phyloP scores from a whole-genome alignment of 2,113 vertebrate genomes.

The Puntigrus tetrazona region DNA sequence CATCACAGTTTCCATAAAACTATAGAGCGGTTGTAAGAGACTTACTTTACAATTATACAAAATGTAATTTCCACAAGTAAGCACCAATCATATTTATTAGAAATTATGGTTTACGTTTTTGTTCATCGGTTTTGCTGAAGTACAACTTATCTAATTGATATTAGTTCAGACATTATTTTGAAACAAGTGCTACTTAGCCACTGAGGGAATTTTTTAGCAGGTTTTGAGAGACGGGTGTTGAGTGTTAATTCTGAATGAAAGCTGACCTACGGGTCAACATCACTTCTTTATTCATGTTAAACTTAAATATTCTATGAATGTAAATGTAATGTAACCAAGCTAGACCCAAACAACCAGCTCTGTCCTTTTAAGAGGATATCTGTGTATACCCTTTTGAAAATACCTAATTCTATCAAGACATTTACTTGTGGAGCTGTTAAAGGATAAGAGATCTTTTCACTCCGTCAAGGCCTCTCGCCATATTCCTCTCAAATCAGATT shows the following conservation, averaged over 20 bases:
- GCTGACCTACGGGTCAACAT: not conserved
- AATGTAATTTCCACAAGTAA: not conserved
- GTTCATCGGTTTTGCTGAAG: not conserved
- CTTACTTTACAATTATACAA: not conserved
- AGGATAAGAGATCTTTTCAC: slow-evolving; percentile 40
- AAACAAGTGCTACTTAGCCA: not conserved
- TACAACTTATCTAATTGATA: not conserved
- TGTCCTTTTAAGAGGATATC: not conserved
- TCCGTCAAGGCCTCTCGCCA: slow-evolving; percentile 37
- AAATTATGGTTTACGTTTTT: not conserved
- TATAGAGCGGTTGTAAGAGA: not conserved
- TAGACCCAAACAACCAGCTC: not conserved
- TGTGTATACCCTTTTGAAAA: slow-evolving; percentile 4
- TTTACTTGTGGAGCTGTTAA: slow-evolving; percentile 27
- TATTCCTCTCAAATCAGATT: slow-evolving; percentile 57
- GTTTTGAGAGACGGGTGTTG: not conserved
- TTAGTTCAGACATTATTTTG: not conserved
- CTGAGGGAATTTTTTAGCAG: not conserved
- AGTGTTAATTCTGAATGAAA: not conserved
- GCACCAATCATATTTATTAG: not conserved
- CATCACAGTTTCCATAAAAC: no score
- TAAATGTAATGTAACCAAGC: not conserved
- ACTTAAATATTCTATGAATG: not conserved
- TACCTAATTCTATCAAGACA: slow-evolving; percentile 33
- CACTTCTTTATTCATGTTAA: not conserved